Percentiles rank a stretch among this genome's conserved stretches.
Conservation (phyloP, 2,113 vertebrate species). For the Carassius carassius region DNA sequence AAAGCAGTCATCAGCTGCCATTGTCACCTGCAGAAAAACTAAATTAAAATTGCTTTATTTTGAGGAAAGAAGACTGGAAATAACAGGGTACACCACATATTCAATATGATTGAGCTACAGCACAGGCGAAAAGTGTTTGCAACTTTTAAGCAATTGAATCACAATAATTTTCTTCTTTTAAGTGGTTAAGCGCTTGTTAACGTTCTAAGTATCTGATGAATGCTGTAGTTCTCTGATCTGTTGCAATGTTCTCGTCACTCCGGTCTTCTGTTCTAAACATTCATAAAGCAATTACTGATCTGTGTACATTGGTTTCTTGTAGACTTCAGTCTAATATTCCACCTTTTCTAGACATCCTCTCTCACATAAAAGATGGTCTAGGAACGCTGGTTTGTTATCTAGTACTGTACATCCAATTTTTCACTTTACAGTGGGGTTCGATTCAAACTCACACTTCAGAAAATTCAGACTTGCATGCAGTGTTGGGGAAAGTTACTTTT, state of each 20-base stretch:
- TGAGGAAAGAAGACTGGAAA: neutral
- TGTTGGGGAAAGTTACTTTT: too few relatives aligned
- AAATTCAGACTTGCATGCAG: neutral
- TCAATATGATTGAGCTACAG: neutral
- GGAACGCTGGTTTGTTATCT: neutral
- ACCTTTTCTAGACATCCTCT: neutral
- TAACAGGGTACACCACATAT: neutral
- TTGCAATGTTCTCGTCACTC: neutral
- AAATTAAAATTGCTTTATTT: neutral
- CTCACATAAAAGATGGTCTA: neutral
- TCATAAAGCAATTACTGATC: slow-evolving; percentile 1
- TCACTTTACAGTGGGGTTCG: neutral
- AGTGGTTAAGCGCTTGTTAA: neutral
- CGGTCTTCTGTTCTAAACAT: neutral
- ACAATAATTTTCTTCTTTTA: neutral
- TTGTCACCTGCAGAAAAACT: slow-evolving; percentile 3
- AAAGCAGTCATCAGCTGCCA: neutral
- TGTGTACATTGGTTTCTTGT: neutral
- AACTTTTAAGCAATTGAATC: neutral
- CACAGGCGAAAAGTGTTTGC: neutral
- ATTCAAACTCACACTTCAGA: neutral
- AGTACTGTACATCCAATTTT: neutral
- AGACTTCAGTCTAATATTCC: neutral
- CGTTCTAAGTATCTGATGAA: neutral
- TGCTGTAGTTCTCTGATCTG: neutral